Conservation (phyloP, 2,113 vertebrate genomes). For the Grantiella picta region DNA sequence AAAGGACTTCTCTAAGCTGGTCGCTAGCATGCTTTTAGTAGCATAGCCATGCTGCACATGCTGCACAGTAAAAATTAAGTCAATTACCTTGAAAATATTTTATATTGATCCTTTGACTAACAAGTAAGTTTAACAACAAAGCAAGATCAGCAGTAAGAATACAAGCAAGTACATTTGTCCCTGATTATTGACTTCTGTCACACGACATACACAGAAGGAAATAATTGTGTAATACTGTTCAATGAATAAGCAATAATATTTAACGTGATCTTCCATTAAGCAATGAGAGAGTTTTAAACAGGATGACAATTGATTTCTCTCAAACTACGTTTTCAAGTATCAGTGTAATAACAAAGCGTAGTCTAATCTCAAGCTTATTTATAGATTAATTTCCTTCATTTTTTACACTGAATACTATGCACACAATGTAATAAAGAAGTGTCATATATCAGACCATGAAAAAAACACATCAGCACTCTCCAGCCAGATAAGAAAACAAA, state of each 20-base stretch:
- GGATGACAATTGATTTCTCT: background rate
- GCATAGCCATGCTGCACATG: background rate
- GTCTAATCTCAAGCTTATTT: background rate
- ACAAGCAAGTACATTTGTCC: background rate
- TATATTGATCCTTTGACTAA: background rate
- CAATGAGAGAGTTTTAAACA: background rate
- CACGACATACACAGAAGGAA: background rate
- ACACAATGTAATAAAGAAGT: background rate
- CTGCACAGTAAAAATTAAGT: background rate
- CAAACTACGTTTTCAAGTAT: background rate
- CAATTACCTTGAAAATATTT: background rate
- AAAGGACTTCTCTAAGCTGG: background rate
- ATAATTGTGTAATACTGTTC: background rate
- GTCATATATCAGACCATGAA: background rate
- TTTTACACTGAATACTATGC: background rate
- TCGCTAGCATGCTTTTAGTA: background rate
- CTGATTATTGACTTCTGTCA: background rate
- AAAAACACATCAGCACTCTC: background rate
- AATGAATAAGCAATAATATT: background rate
- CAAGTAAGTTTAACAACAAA: background rate
- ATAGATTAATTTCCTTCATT: background rate
- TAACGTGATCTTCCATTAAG: background rate
- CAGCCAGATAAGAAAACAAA: slow-evolving; percentile 20
- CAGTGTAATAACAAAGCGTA: background rate
- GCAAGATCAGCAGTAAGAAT: background rate